phyloP scores from a whole-genome alignment of 2,797 vertebrate genomes.

The Peromyscus eremicus region DNA sequence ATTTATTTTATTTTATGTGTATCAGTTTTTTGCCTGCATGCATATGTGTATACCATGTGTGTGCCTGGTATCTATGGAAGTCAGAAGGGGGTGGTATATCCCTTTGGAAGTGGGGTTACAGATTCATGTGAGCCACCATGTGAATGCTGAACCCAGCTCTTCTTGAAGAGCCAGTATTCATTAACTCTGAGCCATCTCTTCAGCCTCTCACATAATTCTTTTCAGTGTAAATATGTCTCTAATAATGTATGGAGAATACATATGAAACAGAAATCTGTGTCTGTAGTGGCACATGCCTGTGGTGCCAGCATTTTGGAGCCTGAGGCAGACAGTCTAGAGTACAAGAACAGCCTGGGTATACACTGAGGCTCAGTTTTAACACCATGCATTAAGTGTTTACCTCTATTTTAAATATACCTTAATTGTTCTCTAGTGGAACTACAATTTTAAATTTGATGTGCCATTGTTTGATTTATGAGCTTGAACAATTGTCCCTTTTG shows the following conservation, averaged over 20 bases:
- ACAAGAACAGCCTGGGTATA: neutral
- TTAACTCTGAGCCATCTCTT: too few relatives aligned
- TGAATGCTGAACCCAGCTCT: neutral
- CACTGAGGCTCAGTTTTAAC: neutral
- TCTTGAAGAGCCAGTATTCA: neutral
- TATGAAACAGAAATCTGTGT: neutral
- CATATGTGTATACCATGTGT: neutral
- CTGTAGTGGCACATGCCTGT: neutral
- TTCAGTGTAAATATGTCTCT: neutral
- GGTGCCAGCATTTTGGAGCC: neutral
- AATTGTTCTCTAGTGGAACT: neutral
- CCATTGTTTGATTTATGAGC: neutral
- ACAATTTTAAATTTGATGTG: neutral
- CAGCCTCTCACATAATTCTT: neutral
- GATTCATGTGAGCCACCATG: neutral
- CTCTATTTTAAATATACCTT: neutral
- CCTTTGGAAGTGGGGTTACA: neutral
- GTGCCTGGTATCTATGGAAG: neutral
- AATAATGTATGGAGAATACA: neutral
- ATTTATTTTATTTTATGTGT: neutral
- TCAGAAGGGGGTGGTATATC: neutral
- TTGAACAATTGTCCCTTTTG: neutral
- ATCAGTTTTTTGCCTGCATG: rapidly evolving
- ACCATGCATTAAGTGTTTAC: neutral
- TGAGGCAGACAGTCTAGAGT: neutral